A percentile compares a stretch with the other conserved stretches of the same genome.
phyloP scores from a whole-genome alignment of 2,888 invertebrate genomes.

The Seira ritae region DNA sequence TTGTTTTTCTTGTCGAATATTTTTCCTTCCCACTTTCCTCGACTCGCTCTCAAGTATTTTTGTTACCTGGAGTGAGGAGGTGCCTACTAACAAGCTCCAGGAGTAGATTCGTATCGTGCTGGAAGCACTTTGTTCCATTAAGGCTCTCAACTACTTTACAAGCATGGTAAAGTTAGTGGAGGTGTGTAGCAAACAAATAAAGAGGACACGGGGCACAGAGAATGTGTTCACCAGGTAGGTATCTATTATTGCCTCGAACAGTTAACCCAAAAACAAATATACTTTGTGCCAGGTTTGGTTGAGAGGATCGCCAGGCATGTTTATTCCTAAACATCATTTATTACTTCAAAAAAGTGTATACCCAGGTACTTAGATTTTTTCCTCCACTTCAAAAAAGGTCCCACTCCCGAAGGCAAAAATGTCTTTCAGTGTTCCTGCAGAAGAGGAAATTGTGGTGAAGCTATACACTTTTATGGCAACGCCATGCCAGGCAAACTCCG shows the following conservation, averaged over 20 bases:
- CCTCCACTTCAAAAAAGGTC: slow-evolving; percentile 8
- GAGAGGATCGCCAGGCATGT: background rate
- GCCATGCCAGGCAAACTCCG: slow-evolving; percentile 3
- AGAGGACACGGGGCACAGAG: slow-evolving; percentile 14
- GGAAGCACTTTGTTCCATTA: slow-evolving; percentile 21
- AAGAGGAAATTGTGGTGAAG: slow-evolving; percentile 19
- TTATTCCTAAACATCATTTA: slow-evolving; percentile 18
- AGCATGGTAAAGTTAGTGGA: background rate
- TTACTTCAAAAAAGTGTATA: slow-evolving; percentile 1
- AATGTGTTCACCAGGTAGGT: too few species aligned
- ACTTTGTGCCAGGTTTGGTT: background rate
- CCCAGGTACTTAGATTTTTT: too few species aligned
- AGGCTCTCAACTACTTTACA: slow-evolving; percentile 5
- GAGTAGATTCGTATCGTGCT: slow-evolving; percentile 1
- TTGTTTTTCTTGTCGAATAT: slow-evolving; percentile 25
- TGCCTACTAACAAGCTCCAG: slow-evolving; percentile 4
- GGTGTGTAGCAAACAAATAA: background rate
- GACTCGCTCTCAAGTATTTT: slow-evolving; percentile 15
- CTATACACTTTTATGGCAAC: slow-evolving; percentile 3
- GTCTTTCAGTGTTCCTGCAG: slow-evolving; percentile 8
- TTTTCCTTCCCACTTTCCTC: slow-evolving; percentile 5
- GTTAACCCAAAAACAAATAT: slow-evolving; percentile 19
- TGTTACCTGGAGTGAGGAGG: slow-evolving; percentile 1
- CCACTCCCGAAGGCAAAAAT: slow-evolving; percentile 15
- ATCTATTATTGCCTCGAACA: slow-evolving; percentile 15